Percentiles rank a stretch among this genome's conserved stretches.
These are phyloP conservation scores for Arctia plantaginis DNA, from an alignment of 2,888 invertebrate genomes.

Conservation along the genomic window DNA sequence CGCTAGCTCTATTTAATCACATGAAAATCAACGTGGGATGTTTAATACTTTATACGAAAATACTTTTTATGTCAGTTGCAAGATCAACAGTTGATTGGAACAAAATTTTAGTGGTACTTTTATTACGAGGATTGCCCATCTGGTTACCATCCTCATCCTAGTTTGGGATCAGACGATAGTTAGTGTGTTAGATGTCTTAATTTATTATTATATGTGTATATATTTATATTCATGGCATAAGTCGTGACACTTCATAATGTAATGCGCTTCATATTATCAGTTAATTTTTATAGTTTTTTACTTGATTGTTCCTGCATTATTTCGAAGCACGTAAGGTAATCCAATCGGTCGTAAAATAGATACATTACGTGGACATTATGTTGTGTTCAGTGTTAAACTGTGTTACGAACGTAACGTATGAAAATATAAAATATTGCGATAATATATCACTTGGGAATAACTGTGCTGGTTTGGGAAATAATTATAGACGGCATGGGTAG, in stretches of 20 bases:
- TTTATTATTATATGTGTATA: background rate
- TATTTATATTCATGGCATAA: background rate
- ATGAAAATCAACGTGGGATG: too few species aligned
- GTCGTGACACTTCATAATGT: conserved; percentile 10
- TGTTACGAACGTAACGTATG: background rate
- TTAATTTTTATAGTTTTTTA: background rate
- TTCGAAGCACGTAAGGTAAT: conserved; percentile 14
- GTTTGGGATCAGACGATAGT: too few species aligned
- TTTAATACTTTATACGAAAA: too few species aligned
- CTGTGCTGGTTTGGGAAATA: background rate
- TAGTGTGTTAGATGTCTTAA: background rate
- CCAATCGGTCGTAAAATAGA: conserved; percentile 2
- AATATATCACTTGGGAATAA: background rate
- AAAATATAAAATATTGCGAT: background rate
- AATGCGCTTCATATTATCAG: background rate
- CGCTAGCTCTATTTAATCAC: too few species aligned
- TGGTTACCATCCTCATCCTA: too few species aligned
- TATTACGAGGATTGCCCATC: too few species aligned
- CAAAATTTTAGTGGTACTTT: too few species aligned
- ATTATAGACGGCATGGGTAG: background rate
- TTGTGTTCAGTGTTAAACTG: background rate
- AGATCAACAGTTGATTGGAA: too few species aligned
- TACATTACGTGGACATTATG: background rate
- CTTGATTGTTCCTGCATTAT: background rate
- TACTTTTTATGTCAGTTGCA: too few species aligned